Evolutionary conservation across 1,140 invertebrate species (phyloP).

Genomic region (Idris sp.): DNA sequence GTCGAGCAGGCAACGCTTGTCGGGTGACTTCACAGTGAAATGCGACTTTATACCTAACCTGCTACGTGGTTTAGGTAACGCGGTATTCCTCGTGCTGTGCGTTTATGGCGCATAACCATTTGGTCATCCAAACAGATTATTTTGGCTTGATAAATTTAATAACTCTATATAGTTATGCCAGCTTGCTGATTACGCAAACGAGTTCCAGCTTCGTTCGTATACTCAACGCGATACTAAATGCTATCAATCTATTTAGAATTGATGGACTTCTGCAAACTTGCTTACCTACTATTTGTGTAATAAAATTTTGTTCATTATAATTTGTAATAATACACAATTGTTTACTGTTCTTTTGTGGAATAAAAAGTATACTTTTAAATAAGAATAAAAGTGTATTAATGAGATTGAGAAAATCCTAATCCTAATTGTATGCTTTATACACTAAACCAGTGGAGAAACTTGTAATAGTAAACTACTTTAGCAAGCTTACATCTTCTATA

Average conservation of each 20-base stretch:
- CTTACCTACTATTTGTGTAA: conserved; percentile 34
- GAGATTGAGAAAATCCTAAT: too few species aligned
- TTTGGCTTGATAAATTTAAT: conserved; percentile 79
- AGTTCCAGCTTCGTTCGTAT: conserved; percentile 55
- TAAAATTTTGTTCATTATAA: conserved; percentile 19
- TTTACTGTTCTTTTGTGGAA: too few species aligned
- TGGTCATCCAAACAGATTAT: conserved; percentile 76
- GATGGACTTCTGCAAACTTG: conserved; percentile 46
- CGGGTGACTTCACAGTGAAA: conserved; percentile 54
- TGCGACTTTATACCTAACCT: conserved; percentile 68
- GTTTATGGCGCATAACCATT: conserved; percentile 78
- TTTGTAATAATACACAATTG: too few species aligned
- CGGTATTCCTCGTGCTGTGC: conserved; percentile 75
- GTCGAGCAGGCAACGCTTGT: conserved; percentile 59
- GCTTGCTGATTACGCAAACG: conserved; percentile 70
- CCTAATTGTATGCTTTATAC: conserved; percentile 1
- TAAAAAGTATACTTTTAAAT: too few species aligned
- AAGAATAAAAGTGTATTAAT: too few species aligned
- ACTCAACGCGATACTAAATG: conserved; percentile 46
- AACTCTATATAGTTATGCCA: conserved; percentile 73
- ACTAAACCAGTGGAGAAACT: conserved; percentile 5
- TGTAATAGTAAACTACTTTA: conserved; percentile 21
- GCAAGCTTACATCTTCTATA: conserved; percentile 22
- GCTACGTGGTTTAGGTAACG: conserved; percentile 70
- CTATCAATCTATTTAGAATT: conserved; percentile 53